phyloP scores from a whole-genome alignment of 1,140 invertebrate species.

The Parapsyche elsis region DNA sequence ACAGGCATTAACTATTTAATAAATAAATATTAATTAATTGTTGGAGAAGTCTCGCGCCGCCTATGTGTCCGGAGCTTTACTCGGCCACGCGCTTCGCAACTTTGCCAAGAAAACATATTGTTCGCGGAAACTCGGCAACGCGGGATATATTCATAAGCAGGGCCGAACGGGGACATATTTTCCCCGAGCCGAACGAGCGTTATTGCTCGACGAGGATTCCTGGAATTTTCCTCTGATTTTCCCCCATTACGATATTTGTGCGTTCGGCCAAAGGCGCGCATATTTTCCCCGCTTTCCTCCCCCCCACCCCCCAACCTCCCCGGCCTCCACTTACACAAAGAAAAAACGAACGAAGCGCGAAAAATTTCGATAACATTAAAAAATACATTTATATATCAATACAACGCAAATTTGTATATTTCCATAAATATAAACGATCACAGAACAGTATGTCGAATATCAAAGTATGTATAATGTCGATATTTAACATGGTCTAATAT shows the following conservation, averaged over 20 bases:
- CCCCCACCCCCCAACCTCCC: not conserved
- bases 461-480: too few relatives aligned
- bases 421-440: too few relatives aligned
- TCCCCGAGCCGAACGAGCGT: conserved; percentile 45
- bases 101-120: conserved; percentile 55
- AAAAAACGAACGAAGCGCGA: not conserved
- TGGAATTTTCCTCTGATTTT: conserved; percentile 43
- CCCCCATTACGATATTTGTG: conserved; percentile 21
- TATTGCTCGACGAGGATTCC: conserved; percentile 42
- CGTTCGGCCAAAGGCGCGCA: not conserved
- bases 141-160: conserved; percentile 46
- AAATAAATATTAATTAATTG: not conserved
- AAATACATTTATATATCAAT: not conserved
- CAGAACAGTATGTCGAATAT: too few relatives aligned
- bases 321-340: not conserved
- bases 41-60: not conserved
- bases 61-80: not conserved
- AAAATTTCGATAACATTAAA: not conserved
- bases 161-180: conserved; percentile 51
- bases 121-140: conserved; percentile 51
- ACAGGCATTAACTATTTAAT: not conserved
- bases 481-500: too few relatives aligned
- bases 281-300: conserved; percentile 9
- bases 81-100: conserved; percentile 28
- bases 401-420: not conserved